These are phyloP conservation scores for Spongia lamella DNA, from an alignment of 37 sponge, comb jelly and placozoan species.

Conservation along the genomic window DNA sequence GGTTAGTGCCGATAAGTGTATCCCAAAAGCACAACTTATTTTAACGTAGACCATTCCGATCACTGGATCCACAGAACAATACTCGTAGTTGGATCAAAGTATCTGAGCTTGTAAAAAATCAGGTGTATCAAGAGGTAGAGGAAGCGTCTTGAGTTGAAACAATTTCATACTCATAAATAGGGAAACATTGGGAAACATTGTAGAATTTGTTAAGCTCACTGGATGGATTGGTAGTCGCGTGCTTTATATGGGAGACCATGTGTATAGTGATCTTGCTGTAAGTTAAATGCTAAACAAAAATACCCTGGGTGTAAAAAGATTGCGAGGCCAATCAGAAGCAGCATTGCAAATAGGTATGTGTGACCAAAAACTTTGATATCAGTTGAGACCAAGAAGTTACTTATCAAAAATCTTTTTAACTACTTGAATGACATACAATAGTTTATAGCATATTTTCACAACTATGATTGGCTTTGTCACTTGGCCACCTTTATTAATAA, in stretches of 20 bases:
- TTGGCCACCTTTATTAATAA: no score
- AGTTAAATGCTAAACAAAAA: no score
- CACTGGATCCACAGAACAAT: constrained; percentile 25
- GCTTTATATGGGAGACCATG: constrained; percentile 97
- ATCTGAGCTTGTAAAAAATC: constrained; percentile 37
- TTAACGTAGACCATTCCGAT: constrained; percentile 68
- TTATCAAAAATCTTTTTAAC: no score
- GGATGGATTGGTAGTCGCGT: constrained; percentile 78
- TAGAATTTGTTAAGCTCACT: constrained; percentile 75
- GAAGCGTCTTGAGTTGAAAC: not conserved
- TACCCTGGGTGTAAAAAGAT: no score
- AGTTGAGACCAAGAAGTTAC: no score
- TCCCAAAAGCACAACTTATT: no score
- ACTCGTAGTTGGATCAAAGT: constrained; percentile 68
- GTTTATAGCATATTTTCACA: no score
- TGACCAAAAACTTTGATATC: no score
- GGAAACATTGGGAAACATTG: constrained; percentile 86
- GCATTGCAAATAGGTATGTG: no score
- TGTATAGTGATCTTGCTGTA: constrained; percentile 93
- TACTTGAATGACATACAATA: no score
- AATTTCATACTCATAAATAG: not conserved
- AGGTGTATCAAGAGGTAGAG: constrained; percentile 70
- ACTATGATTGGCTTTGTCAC: no score
- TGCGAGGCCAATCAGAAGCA: no score
- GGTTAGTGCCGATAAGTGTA: constrained; percentile 43